These are phyloP conservation scores for Crotophaga sulcirostris DNA, from an alignment of 2,113 vertebrate species.

Conservation along the genomic window DNA sequence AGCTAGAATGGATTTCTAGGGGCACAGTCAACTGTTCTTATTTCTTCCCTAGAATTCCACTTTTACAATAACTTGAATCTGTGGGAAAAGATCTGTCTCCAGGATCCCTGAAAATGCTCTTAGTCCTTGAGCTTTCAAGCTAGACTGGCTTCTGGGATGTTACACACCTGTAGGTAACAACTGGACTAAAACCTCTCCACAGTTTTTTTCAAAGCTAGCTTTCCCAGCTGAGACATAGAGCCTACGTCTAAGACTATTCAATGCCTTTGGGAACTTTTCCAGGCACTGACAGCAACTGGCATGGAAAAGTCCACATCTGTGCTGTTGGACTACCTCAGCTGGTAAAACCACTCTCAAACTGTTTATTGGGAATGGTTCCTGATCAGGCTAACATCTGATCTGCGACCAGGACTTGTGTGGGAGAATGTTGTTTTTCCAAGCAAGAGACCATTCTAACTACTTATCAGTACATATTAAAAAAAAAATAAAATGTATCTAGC, in stretches of 20 bases:
- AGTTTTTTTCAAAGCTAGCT: not conserved
- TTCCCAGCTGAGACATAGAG: not conserved
- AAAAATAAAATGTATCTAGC: not conserved
- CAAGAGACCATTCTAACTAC: not conserved
- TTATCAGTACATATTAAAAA: not conserved
- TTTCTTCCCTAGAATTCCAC: not conserved
- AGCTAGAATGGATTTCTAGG: not conserved
- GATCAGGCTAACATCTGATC: not conserved
- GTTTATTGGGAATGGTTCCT: not conserved
- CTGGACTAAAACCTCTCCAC: accelerated
- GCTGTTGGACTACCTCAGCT: not conserved
- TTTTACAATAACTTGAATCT: not conserved
- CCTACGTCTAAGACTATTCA: not conserved
- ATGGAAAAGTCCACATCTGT: not conserved
- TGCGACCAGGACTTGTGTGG: not conserved
- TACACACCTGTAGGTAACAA: not conserved
- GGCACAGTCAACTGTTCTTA: no score
- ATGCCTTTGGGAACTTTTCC: not conserved
- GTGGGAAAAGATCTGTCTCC: not conserved
- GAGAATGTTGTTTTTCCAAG: not conserved
- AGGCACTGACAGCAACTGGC: not conserved
- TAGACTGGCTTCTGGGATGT: not conserved
- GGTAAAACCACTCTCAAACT: not conserved
- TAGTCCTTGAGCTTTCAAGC: not conserved
- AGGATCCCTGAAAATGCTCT: not conserved